A percentile compares a stretch with the other conserved stretches of the same genome.
phyloP scores from a whole-genome alignment of 2,113 vertebrate species.

The Scatophagus argus region DNA sequence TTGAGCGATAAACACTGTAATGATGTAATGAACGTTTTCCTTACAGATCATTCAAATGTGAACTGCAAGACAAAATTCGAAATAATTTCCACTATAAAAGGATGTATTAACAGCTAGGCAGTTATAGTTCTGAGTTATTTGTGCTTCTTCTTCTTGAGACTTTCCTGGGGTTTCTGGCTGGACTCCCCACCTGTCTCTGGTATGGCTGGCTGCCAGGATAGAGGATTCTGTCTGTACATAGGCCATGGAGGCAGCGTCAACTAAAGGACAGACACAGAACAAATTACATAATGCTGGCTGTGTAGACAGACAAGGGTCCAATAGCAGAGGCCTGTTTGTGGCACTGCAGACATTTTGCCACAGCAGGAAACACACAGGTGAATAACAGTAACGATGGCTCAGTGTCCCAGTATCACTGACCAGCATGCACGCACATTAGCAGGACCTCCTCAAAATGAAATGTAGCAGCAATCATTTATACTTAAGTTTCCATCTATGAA shows the following conservation, averaged over 20 bases:
- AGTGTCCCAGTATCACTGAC: no score
- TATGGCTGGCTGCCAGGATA: conserved; percentile 92
- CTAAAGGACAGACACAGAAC: conserved; percentile 71
- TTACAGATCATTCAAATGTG: conserved; percentile 21
- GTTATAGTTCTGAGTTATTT: conserved; percentile 80
- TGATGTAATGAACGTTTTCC: conserved; percentile 26
- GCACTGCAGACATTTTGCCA: no score
- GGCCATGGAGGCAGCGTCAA: conserved; percentile 97
- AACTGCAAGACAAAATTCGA: conserved; percentile 7
- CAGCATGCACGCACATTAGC: no score
- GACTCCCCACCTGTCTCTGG: conserved; percentile 84
- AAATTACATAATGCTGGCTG: neutral
- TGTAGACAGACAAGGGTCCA: neutral
- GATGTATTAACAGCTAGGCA: conserved; percentile 14
- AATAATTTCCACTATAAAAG: conserved; percentile 47
- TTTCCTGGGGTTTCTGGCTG: conserved; percentile 89
- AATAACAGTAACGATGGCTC: no score
- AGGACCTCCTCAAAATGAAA: no score
- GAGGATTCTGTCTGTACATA: conserved; percentile 92
- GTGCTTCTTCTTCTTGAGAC: conserved; percentile 94
- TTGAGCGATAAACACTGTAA: conserved; percentile 48
- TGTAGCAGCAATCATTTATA: no score
- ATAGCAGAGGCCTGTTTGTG: neutral
- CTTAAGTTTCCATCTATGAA: no score
- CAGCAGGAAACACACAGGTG: no score